These are phyloP conservation scores for Columba guinea DNA, from an alignment of 2,797 vertebrate genomes.

Conservation along the genomic window DNA sequence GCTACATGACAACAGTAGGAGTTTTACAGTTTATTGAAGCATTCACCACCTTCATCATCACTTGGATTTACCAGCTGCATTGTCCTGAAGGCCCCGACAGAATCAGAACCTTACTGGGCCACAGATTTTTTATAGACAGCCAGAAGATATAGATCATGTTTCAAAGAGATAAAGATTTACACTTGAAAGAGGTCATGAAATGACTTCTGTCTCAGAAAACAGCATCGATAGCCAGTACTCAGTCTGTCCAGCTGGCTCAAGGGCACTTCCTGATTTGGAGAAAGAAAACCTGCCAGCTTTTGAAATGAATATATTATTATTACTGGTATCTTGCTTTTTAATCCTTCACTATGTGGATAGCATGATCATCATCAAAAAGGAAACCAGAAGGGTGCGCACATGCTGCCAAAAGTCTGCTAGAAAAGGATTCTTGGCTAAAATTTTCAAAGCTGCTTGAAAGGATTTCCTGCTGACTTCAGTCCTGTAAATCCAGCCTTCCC, in stretches of 20 bases:
- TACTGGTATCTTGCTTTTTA: constrained; percentile 29
- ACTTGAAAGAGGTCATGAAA: neutral
- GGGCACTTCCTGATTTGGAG: neutral
- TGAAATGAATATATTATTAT: constrained; percentile 31
- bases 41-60: neutral
- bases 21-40: neutral
- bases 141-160: neutral
- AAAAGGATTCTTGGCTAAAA: constrained; percentile 29
- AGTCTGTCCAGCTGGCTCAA: constrained; percentile 34
- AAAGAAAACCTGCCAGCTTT: constrained; percentile 15
- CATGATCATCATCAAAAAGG: neutral
- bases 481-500: neutral
- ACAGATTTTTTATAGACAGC: neutral
- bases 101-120: neutral
- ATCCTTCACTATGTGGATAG: neutral
- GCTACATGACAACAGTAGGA: neutral
- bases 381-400: constrained; percentile 2
- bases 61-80: neutral
- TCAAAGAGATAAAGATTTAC: constrained; percentile 1
- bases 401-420: constrained; percentile 28
- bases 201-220: neutral
- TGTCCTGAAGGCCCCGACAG: neutral
- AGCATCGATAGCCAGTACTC: neutral
- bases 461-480: constrained; percentile 33
- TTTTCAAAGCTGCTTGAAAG: constrained; percentile 22